Percentiles rank a stretch among this genome's conserved stretches.
phyloP scores from a whole-genome alignment of 1,140 invertebrate genomes.

The Drosophila ogumai region DNA sequence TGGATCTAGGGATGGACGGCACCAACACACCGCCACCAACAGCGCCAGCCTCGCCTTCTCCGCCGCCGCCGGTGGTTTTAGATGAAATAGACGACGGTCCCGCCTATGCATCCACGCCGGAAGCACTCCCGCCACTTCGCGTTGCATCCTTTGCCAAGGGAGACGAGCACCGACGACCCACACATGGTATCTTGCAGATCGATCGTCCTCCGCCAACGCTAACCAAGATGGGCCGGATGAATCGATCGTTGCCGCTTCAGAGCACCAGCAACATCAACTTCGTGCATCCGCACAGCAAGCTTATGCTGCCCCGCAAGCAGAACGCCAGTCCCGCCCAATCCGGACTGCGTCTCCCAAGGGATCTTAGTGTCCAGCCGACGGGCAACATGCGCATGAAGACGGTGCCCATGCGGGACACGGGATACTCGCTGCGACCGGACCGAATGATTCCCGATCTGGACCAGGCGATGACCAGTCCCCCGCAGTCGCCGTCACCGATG shows the following conservation, averaged over 20 bases:
- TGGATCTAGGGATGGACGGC: conserved; percentile 66
- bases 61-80: conserved; percentile 35
- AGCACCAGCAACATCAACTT: conserved; percentile 69
- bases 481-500: conserved; percentile 59
- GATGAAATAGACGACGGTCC: conserved; percentile 12
- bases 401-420: conserved; percentile 68
- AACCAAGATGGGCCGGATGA: conserved; percentile 25
- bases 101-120: conserved; percentile 8
- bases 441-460: conserved; percentile 69
- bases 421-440: conserved; percentile 66
- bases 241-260: conserved; percentile 53
- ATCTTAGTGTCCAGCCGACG: conserved; percentile 57
- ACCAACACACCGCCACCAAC: conserved; percentile 68
- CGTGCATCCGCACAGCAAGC: conserved; percentile 63
- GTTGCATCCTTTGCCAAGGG: conserved; percentile 57
- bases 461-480: conserved; percentile 58
- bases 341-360: conserved; percentile 48
- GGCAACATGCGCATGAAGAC: conserved; percentile 54
- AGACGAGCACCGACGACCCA: conserved; percentile 25
- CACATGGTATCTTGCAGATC: conserved; percentile 57
- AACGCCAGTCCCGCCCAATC: conserved; percentile 5
- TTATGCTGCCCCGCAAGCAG: conserved; percentile 68
- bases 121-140: conserved; percentile 49
- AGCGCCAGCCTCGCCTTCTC: conserved; percentile 67
- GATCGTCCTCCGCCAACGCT: conserved; percentile 53